phyloP scores from a whole-genome alignment of 2,888 invertebrate genomes.

The Tenthredo notha region DNA sequence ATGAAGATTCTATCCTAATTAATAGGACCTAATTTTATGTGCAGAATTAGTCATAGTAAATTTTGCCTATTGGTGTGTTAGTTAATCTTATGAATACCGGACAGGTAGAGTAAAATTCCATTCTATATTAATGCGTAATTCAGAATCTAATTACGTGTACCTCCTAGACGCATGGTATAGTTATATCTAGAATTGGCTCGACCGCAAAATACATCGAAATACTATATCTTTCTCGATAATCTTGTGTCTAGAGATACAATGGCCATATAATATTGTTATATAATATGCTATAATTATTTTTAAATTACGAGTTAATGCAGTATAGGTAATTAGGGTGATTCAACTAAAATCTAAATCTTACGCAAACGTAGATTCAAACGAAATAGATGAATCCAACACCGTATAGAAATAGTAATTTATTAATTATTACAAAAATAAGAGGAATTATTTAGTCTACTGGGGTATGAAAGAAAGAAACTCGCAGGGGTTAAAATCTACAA shows the following conservation, averaged over 20 bases:
- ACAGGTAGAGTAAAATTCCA: neutral
- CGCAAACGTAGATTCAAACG: neutral
- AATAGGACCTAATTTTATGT: neutral
- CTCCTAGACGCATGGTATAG: neutral
- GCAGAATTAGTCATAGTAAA: neutral
- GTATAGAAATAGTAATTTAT: neutral
- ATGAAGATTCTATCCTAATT: neutral
- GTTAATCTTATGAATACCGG: neutral
- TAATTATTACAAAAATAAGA: neutral
- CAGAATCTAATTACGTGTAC: constrained; percentile 17
- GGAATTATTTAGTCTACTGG: neutral
- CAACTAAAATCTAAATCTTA: neutral
- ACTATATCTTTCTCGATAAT: constrained; percentile 20
- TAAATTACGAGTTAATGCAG: neutral
- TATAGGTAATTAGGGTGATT: neutral
- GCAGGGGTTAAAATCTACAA: neutral
- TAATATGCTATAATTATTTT: constrained; percentile 2
- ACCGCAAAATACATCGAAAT: constrained; percentile 4
- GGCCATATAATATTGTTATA: neutral
- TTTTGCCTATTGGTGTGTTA: neutral
- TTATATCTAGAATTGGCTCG: constrained; percentile 6
- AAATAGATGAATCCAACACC: neutral
- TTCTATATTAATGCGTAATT: neutral
- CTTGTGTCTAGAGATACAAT: neutral
- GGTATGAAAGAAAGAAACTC: neutral